Percentiles rank a stretch among this genome's conserved stretches.
Conservation (phyloP, 1,140 invertebrate genomes). For the Holotrichia oblita region DNA sequence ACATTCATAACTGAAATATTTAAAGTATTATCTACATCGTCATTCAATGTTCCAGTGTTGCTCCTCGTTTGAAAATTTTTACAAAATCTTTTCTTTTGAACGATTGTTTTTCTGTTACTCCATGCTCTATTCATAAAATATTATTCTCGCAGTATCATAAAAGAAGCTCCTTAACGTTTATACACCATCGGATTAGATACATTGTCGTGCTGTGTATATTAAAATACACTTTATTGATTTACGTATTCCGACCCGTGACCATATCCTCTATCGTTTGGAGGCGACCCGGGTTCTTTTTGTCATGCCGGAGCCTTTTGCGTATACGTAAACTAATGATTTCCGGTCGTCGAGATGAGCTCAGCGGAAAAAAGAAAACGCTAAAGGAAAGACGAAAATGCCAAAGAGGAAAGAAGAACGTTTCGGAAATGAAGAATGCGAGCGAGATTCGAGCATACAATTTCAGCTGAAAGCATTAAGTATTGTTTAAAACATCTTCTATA, state of each 20-base stretch:
- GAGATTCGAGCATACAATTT: not conserved
- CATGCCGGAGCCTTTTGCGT: not conserved
- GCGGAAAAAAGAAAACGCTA: not conserved
- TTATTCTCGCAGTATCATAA: not conserved
- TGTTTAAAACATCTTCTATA: not conserved
- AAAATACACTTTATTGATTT: conserved; percentile 4
- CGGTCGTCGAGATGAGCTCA: not conserved
- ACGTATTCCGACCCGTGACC: not conserved
- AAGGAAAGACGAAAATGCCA: not conserved
- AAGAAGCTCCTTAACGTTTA: not conserved
- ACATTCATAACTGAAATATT: too few relatives aligned
- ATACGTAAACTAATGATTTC: conserved; percentile 21
- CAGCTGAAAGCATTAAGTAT: not conserved
- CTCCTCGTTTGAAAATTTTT: too few relatives aligned
- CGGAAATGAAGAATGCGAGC: conserved; percentile 6
- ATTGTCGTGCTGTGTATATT: conserved; percentile 1
- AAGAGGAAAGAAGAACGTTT: conserved; percentile 1
- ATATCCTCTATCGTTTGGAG: not conserved
- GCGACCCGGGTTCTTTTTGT: not conserved
- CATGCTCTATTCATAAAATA: not conserved
- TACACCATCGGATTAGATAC: not conserved
- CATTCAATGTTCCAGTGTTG: too few relatives aligned
- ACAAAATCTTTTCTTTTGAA: too few relatives aligned
- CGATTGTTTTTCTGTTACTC: too few relatives aligned
- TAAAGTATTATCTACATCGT: too few relatives aligned